A percentile compares a stretch with the other conserved stretches of the same genome.
phyloP scores from a whole-genome alignment of 1,140 invertebrate species.

The Microplitis mediator region DNA sequence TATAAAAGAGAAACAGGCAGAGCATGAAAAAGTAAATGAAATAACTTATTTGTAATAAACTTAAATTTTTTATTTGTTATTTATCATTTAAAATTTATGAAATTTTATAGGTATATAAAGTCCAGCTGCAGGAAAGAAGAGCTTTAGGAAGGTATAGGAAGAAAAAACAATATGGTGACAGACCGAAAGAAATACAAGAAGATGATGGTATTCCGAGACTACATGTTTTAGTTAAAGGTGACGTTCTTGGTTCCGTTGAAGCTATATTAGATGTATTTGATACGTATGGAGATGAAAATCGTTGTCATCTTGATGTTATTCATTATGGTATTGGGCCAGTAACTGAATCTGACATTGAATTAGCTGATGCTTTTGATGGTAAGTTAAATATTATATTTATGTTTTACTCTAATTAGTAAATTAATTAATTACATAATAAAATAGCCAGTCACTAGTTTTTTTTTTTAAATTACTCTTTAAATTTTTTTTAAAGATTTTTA shows the following conservation, averaged over 20 bases:
- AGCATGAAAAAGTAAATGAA: constrained; percentile 65
- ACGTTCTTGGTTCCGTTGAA: constrained; percentile 91
- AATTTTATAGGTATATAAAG: constrained; percentile 68
- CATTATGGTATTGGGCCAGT: constrained; percentile 89
- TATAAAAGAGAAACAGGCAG: constrained; percentile 71
- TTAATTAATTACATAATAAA: neutral
- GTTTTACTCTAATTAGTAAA: neutral
- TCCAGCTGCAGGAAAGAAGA: constrained; percentile 67
- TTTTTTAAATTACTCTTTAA: neutral
- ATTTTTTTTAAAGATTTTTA: too few species aligned
- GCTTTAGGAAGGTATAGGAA: constrained; percentile 63
- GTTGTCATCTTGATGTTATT: constrained; percentile 83
- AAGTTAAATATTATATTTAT: constrained; percentile 30
- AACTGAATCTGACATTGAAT: constrained; percentile 81
- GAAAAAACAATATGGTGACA: constrained; percentile 57
- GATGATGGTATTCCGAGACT: constrained; percentile 60
- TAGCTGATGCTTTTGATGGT: constrained; percentile 84
- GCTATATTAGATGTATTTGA: constrained; percentile 91
- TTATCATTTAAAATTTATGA: constrained; percentile 16
- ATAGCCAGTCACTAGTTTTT: neutral
- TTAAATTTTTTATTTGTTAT: neutral
- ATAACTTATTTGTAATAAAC: neutral
- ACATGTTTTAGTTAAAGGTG: constrained; percentile 72
- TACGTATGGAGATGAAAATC: constrained; percentile 76
- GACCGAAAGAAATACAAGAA: constrained; percentile 66